Evolutionary conservation across 2,888 invertebrate genomes (phyloP).

Genomic region (Drosophila mettleri): DNA sequence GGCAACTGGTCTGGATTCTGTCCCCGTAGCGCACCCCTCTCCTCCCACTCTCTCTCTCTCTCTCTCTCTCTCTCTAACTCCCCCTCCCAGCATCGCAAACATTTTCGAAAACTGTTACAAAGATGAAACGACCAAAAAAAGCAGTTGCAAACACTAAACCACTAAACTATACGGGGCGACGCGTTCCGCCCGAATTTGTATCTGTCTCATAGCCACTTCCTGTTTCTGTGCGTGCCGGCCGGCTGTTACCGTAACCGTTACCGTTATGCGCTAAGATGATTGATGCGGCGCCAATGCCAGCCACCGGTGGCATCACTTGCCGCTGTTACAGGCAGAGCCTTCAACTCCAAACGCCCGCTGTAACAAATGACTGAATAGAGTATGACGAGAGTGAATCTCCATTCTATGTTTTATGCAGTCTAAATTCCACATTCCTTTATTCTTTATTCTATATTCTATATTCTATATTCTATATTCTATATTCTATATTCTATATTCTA

Average conservation of each 20-base stretch:
- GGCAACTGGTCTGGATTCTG: conserved; percentile 54
- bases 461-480: neutral
- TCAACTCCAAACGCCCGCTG: conserved; percentile 20
- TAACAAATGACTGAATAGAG: neutral
- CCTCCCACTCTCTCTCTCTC: too few relatives aligned
- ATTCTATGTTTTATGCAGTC: neutral
- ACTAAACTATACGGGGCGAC: conserved; percentile 50
- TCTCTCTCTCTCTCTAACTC: too few relatives aligned
- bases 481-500: neutral
- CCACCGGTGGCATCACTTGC: conserved; percentile 47
- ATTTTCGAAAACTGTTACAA: conserved; percentile 69
- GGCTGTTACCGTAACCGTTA: conserved; percentile 45
- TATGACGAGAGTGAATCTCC: neutral
- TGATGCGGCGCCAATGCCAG: conserved; percentile 53
- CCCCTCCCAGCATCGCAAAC: conserved; percentile 11
- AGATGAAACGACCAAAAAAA: conserved; percentile 44
- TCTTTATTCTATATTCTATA: neutral
- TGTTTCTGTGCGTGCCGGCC: conserved; percentile 49
- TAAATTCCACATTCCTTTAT: neutral
- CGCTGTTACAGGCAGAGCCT: conserved; percentile 26
- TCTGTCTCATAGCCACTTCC: conserved; percentile 43
- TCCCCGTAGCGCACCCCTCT: neutral
- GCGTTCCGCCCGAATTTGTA: conserved; percentile 35
- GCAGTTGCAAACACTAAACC: conserved; percentile 44
- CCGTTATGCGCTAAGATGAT: conserved; percentile 55